Evolutionary conservation across 2,888 invertebrate genomes (phyloP), one percentile per base, ranked within the genome.

Genomic region (Drosophila differens): DNA sequence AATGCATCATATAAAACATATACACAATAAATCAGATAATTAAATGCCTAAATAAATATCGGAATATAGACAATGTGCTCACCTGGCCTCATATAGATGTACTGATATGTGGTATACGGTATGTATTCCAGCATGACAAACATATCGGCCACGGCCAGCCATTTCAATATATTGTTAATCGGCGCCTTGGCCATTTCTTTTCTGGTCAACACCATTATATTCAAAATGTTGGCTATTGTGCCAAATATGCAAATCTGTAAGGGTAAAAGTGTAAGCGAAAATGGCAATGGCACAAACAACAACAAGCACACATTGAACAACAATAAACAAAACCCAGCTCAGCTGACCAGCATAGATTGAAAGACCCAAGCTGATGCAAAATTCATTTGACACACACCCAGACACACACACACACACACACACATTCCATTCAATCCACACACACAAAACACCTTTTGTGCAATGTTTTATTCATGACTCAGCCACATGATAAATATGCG

Each of bases 71-170:
- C 0, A 44, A 30, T 19, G 22, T 19, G 68, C 80, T 95, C 94
- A 71, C 95, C 95, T 0, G 95, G 95, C 55, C 95, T 93, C 70
- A 96, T 92, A 39, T 92, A 95, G 90, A 96, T 94, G 90, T 95
- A 95, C 91, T 95, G 95, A 92, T 96, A 96, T 61, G 95, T 94
- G 6, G 96, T 95, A 91, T 96, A 97, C 5, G 96, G 96, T 76
- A 97, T 95, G 91, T 97, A 97, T 87, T 98, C 97, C 92, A 98
- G 93, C 96, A 98, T 98, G 35, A 98, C 97, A 81, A 98, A 95
- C 93, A 98, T 96, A 92, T 98, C 98, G 2, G 97, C 97, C 0
- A 97, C 96, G 0, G 98, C 98, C 62, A 98, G 93, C 93, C 96
- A 93, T 77, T 97, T 97, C 57, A 98, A 94, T 63, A 98, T 96